Base-by-base conservation (phyloP, 2,797 vertebrate genomes). In the Mus spretus region DNA sequence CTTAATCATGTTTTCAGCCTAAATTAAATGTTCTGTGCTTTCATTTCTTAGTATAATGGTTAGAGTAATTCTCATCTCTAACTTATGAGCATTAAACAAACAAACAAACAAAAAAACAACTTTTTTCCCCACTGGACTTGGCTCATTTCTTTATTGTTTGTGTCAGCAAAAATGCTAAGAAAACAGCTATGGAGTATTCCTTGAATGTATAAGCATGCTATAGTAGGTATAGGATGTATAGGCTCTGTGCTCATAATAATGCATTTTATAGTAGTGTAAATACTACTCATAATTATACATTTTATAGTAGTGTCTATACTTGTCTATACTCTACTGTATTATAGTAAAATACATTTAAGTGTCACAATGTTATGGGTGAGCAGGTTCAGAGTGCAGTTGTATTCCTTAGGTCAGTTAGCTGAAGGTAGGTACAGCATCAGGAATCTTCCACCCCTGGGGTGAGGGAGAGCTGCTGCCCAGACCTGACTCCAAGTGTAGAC, bases 11-110 rank as follows among this genome's bases (percentile, higher is more conserved):
- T 47, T 80, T 93, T 84, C 7, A 89, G 44, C 74, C 40, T 95
- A 91, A 90, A 63, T 88, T 67, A 79, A 90, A 65, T 44, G 20
- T n/a, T 81, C 11, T 85, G 6, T 77, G 50, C 47, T 70, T 97
- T 84, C 2, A 10, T 81, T 70, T 92, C 19, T 65, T 63, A 93
- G 31, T 59, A 57, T 59, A 93, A 78, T 47, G 63, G n/a, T 63
- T 81, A 74, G 1, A 78, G 44, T 22, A 90, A 95, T 88, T 88
- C 13, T 44, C 55, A 63, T 26, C n/a, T 78, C 59, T 91, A 28
- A 95, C n/a, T 50, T 82, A 6, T 47, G 24, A 92, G 20, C 65
- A 50, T 81, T 92, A 92, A 91, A 75, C 59, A 75, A 81, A 89
- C 20, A 65, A 14, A 34, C 26, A 59, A 92, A n/a, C n/a, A n/a